Base-by-base conservation (phyloP, 2,113 vertebrate genomes). In the Theropithecus gelada region DNA sequence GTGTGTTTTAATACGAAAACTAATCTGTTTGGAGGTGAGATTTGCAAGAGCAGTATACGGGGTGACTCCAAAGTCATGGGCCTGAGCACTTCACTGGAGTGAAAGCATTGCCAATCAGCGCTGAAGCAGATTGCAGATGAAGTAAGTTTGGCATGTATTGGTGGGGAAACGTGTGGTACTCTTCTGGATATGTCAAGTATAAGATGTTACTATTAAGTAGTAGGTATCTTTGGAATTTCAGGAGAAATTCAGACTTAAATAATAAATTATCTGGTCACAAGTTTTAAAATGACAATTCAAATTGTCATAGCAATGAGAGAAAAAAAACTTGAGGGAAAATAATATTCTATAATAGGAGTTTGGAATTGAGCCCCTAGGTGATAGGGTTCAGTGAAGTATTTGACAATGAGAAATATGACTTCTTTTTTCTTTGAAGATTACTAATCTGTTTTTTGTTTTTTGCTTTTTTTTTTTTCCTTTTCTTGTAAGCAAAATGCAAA, bases 61-160 rank as follows among this genome's bases (percentile, higher is more conserved):
- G 10, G 50, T 6, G 10, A 75, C 10, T 27, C 8, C 17, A 73
- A 43, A 16, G 13, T 50, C n/a, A 32, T 9, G 17, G 9, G 11
- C 43, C 48, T 45, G 27, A 88, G 0, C 18, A 10, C 20, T 40
- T 38, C 2, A 0, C 27, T 75, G 25, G 11, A 59, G 20, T 6
- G 16, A n/a, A 5, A 61, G 0, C 35, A 25, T 5, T 48, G 30
- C 3, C 18, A 68, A 20, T 12, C 13, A 55, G 1, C 35, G 17
- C 14, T 32, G 43, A 16, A 22, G 5, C 22, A 30, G 27, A 30
- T 4, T 0, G 13, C 23, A 72, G 3, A 9, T 40, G 16, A 25
- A 50, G 22, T 8, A 25, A 17, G 4, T 27, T 18, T 14, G 13
- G 7, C 5, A 8, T 32, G 9, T 23, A 16, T 61, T 64, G n/a